Evolutionary conservation across 2,113 vertebrate species (phyloP), one percentile per base, ranked within the genome.

Genomic region (Scomber colias): DNA sequence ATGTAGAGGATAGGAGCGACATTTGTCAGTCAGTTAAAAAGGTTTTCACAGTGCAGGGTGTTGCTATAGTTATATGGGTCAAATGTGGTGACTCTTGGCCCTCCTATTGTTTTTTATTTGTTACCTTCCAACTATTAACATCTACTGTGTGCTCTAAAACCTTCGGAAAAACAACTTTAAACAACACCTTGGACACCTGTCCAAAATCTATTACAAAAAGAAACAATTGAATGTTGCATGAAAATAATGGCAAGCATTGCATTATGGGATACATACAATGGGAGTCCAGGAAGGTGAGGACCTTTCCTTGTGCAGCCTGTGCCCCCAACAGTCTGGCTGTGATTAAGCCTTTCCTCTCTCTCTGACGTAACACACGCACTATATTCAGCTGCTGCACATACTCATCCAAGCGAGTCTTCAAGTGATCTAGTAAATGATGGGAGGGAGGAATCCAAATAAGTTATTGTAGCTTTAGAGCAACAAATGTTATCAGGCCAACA

Each of bases 271-370:
- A 62, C 84, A 13, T 93, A 97, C 96, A 97, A 91, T 97, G 97
- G 27, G 96, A 94, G 40, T 96, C 96, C 71, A 96, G 87, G 93
- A 97, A 97, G 16, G 96, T 97, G 51, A 97, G 95, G 73, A 96
- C 95, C 21, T 97, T 93, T 0, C 95, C 96, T 2, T 74, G 92
- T 2, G 97, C 96, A 86, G 93, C 90, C 2, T 86, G 90, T 65
- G 94, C 96, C 17, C 97, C 96, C 81, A 96, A 85, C 69, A 97
- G 93, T 50, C 97, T 92, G 0, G 96, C 96, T 0, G 94, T 89
- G 50, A 97, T 95, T 76, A 97, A 85, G 12, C 96, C 96, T 49
- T 96, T 97, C 65, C 96, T 90, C 71, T 96, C 88, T 44, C 0
- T 24, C 88, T 97, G 96, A 56, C 96, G 91, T 62, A 97, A 83